These are phyloP conservation scores for Coecobrya sp. DNA, from an alignment of 2,888 invertebrate species.

Conservation along the genomic window DNA sequence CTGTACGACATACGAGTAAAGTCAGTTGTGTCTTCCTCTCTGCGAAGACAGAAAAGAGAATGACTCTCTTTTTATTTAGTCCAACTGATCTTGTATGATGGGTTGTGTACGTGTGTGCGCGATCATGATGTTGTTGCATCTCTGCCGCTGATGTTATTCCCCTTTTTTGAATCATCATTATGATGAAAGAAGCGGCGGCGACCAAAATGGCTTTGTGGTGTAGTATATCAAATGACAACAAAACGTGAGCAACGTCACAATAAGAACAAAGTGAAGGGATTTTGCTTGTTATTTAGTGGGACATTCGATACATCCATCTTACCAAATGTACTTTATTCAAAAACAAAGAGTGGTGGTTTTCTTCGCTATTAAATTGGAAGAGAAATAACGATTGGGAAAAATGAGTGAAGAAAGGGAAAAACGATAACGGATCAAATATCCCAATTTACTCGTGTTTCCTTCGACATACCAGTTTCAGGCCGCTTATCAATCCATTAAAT, in stretches of 20 bases:
- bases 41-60: conserved; percentile 32
- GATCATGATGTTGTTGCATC: background rate
- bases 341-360: background rate
- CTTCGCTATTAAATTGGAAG: background rate
- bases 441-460: background rate
- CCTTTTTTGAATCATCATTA: conserved; percentile 13
- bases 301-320: background rate
- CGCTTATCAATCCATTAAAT: too few relatives aligned
- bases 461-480: too few relatives aligned
- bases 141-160: background rate
- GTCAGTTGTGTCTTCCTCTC: conserved; percentile 43
- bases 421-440: background rate
- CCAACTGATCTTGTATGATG: conserved; percentile 1
- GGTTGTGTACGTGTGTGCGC: conserved; percentile 4
- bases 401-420: background rate
- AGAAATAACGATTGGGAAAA: background rate
- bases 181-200: background rate
- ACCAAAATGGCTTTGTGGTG: background rate
- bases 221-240: conserved; percentile 4
- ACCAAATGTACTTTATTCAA: background rate
- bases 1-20: conserved; percentile 16
- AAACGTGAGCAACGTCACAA: background rate
- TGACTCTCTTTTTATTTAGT: conserved; percentile 30
- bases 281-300: background rate
- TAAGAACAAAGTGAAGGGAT: background rate